Evolutionary conservation across 2,888 invertebrate species (phyloP), one percentile per base, ranked within the genome.

Genomic region (Empis livida): DNA sequence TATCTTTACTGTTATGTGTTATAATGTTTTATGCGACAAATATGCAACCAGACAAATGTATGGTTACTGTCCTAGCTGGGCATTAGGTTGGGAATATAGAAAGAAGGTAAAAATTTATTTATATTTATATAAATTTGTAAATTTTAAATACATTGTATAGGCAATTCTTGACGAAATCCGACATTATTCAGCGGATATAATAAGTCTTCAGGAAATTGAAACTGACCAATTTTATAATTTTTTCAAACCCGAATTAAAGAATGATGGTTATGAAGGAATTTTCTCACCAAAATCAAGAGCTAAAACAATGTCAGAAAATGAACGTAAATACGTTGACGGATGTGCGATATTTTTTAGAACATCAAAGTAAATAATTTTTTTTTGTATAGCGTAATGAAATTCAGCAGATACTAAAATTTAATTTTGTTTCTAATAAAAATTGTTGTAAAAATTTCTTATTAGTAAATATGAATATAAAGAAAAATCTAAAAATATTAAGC

Each of bases 51-150:
- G 95, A 60, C 94, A 95, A 73, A 92, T 95, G 88, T 99, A 99
- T 74, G 95, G 93, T 59, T 99, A 99, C 73, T 99, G 97, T 70
- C 97, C 99, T 17, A 88, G 91, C 59, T 99, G 97, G 97, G 97
- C 97, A 46, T 78, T 99, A 51, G 88, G 87, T 68, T 99, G 99
- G 99, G 94, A 95, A 63, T 97, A 97, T 74, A 78, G 99, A 58
- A 94, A 95, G 76, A 94, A 94, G 72, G 87, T 59, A 47, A 38
- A 23, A 1, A 20, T 14, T 20, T 9, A 17, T 11, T 27, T 42
- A 38, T n/a, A 13, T 15, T 11, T 37, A 4, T 43, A 42, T 40
- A 37, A 15, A n/a, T 31, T 5, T 41, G 6, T 27, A 23, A 9
- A 23, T n/a, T 44, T 45, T 43, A 43, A 38, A 23, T 46, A 10